Base-by-base conservation (phyloP, 2,113 vertebrate genomes). In the Machaerirhynchus nigripectus region DNA sequence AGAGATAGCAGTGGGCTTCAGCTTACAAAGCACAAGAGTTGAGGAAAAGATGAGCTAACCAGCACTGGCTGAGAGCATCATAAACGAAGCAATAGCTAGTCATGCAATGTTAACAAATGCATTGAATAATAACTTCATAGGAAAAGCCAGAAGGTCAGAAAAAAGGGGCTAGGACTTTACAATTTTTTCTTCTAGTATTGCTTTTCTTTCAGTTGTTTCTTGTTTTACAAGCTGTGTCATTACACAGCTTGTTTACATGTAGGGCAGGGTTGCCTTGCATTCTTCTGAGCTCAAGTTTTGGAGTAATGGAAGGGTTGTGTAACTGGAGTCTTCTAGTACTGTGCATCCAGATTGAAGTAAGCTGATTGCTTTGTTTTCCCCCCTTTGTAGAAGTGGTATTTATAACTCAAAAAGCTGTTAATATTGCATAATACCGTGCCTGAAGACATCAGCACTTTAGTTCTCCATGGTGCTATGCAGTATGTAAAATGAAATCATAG, bases 21-120 rank as follows among this genome's bases (percentile, higher is more conserved):
- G 76, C 82, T 96, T 96, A 78, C 71, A 64, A 86, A 92, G 88
- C 85, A 75, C 33, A 86, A 44, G 85, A n/a, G 63, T 71, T 71
- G 42, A 59, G 21, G 71, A 61, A 76, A 40, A 89, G 46, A 76
- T 64, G 44, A 91, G 22, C 75, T 82, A 82, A 63, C 39, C 11
- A 84, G 42, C 24, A 26, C 12, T 63, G 56, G 6, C 56, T 74
- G 75, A 88, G 28, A 81, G 44, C 42, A 35, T 89, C 26, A 24
- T 37, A 73, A 89, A 73, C 0, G 31, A 74, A 55, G 22, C 17
- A 3, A 64, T 65, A 87, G 37, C 57, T 69, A 11, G 78, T 88
- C 0, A 0, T 80, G 31, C 33, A n/a, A 2, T 30, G 52, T 70
- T 86, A 75, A 56, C 31, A 94, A 73, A 67, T 1, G 1, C 31